phyloP scores from a whole-genome alignment of 2,888 invertebrate species.

The Lithophane socia region DNA sequence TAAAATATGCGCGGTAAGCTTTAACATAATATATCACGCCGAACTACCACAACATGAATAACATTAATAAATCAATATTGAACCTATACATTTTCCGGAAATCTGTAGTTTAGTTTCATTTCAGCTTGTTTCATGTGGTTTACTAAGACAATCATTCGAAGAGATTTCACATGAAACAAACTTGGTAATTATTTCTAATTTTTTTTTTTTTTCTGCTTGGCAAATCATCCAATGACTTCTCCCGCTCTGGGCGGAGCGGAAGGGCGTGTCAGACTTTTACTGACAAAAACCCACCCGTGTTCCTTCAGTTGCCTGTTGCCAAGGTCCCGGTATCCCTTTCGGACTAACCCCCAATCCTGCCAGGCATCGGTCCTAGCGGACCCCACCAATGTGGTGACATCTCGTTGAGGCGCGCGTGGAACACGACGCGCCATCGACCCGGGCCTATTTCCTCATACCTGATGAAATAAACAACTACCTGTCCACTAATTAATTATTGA shows the following conservation, averaged over 20 bases:
- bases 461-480: slow-evolving; percentile 23
- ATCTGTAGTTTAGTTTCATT: not conserved
- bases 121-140: not conserved
- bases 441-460: not conserved
- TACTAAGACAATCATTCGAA: slow-evolving; percentile 1
- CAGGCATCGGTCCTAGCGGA: too few species aligned
- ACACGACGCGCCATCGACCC: too few species aligned
- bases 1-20: slow-evolving; percentile 52
- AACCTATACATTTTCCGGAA: not conserved
- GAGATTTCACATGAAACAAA: slow-evolving; percentile 8
- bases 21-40: slow-evolving; percentile 28
- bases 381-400: too few species aligned
- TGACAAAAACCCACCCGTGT: too few species aligned
- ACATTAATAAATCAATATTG: slow-evolving; percentile 24
- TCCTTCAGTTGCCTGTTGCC: too few species aligned
- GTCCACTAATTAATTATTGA: slow-evolving; percentile 23
- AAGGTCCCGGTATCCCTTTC: too few species aligned
- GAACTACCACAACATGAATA: slow-evolving; percentile 19
- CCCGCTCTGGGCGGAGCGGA: too few species aligned
- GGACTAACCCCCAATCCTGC: too few species aligned
- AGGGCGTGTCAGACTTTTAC: too few species aligned
- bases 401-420: too few species aligned
- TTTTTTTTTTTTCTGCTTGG: too few species aligned
- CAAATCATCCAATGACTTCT: too few species aligned
- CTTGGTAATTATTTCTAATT: slow-evolving; percentile 1